Conservation (phyloP, 2,113 vertebrate genomes). For the Chaenocephalus aceratus region DNA sequence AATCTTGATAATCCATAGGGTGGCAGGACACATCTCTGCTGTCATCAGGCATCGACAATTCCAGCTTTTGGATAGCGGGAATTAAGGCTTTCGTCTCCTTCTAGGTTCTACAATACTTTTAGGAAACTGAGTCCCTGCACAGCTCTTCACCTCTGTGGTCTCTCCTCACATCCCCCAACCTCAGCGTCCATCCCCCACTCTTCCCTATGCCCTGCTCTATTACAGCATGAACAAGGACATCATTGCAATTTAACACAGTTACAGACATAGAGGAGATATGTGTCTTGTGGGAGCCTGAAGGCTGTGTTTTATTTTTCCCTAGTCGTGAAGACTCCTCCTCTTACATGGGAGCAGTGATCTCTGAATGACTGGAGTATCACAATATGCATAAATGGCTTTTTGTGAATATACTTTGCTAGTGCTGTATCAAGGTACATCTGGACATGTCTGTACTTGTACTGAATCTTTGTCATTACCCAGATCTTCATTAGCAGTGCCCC, state of each 20-base stretch:
- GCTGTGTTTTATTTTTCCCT: conserved; percentile 16
- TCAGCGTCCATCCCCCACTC: conserved; percentile 15
- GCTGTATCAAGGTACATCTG: not conserved
- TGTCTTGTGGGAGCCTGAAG: conserved; percentile 39
- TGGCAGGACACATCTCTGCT: conserved; percentile 55
- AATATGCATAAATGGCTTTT: not conserved
- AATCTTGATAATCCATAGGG: conserved; percentile 73
- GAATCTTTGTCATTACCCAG: not conserved
- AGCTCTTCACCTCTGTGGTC: conserved; percentile 33
- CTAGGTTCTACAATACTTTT: conserved; percentile 6
- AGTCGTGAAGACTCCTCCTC: conserved; percentile 20
- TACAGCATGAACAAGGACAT: conserved; percentile 67
- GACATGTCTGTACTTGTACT: not conserved
- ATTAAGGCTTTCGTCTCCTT: conserved; percentile 20
- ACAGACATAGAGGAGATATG: conserved; percentile 46
- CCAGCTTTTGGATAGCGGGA: conserved; percentile 40
- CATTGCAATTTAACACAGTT: conserved; percentile 71
- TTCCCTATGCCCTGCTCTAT: conserved; percentile 56
- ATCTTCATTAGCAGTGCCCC: conserved; percentile 4
- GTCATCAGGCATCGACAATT: conserved; percentile 65
- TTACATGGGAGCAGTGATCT: conserved; percentile 22
- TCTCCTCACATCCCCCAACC: conserved; percentile 16
- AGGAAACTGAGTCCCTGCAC: conserved; percentile 19
- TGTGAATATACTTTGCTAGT: not conserved
- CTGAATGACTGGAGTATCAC: not conserved